phyloP scores from a whole-genome alignment of 2,113 vertebrate species.

The Burhinus oedicnemus region DNA sequence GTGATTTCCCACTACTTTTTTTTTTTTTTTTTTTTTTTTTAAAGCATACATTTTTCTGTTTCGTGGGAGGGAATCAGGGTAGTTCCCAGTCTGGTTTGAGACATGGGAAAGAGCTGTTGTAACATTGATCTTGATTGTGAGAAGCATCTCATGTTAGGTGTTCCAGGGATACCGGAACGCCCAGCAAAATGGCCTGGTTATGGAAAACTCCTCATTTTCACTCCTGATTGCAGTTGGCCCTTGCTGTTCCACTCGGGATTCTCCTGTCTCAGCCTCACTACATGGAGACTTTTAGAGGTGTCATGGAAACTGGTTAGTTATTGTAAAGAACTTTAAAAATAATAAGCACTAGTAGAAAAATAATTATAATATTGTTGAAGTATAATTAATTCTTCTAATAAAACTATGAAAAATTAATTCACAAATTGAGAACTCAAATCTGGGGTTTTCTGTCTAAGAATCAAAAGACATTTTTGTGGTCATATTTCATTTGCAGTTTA shows the following conservation, averaged over 20 bases:
- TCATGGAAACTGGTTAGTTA: neutral
- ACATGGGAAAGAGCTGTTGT: neutral
- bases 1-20: neutral
- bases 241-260: neutral
- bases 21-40: no score
- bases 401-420: neutral
- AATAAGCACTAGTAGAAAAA: neutral
- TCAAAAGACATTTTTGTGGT: constrained; percentile 24
- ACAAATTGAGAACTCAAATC: neutral
- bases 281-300: neutral
- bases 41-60: neutral
- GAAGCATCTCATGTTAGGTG: neutral
- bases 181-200: neutral
- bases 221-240: neutral
- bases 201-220: neutral
- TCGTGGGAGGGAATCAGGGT: neutral
- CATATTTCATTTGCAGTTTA: neutral
- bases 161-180: neutral
- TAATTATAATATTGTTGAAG: neutral
- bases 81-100: neutral
- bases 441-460: neutral
- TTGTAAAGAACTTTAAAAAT: neutral
- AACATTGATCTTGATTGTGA: neutral
- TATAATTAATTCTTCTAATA: constrained; percentile 1
- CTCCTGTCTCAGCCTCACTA: neutral